phyloP scores from a whole-genome alignment of 2,113 vertebrate genomes.

The Machaerirhynchus nigripectus region DNA sequence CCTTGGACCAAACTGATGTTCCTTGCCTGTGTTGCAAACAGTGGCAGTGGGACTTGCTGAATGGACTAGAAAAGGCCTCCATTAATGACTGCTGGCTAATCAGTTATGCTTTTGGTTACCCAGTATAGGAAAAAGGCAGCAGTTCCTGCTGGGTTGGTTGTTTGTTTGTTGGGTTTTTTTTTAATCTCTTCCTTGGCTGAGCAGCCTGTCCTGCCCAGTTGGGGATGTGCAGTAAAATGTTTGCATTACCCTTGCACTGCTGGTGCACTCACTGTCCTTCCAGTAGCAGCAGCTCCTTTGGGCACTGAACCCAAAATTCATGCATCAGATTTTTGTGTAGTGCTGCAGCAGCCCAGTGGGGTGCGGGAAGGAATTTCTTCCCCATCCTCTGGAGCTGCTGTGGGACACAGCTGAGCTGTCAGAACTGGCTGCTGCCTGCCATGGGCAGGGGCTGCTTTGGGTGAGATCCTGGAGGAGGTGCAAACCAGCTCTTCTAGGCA shows the following conservation, averaged over 20 bases:
- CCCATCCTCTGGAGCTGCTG: not conserved
- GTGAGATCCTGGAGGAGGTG: not conserved
- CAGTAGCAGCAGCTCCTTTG: not conserved
- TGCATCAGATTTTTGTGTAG: rapidly evolving
- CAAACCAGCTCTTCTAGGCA: not conserved
- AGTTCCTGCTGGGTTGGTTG: not conserved
- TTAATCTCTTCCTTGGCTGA: not conserved
- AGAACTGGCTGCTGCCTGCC: not conserved
- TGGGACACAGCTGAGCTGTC: not conserved
- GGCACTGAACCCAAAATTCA: not conserved
- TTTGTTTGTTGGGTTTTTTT: not conserved
- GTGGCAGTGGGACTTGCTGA: not conserved
- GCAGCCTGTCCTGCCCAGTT: not conserved
- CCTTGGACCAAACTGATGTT: not conserved
- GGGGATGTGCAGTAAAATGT: not conserved
- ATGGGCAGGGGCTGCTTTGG: not conserved
- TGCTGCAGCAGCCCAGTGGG: too few species aligned
- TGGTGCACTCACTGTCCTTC: not conserved
- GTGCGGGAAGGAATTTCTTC: not conserved
- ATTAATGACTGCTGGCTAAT: not conserved
- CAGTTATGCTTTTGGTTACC: not conserved
- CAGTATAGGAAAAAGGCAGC: not conserved
- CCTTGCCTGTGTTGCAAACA: not conserved
- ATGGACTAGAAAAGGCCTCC: not conserved
- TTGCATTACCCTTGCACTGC: not conserved